A percentile compares a stretch with the other conserved stretches of the same genome.
phyloP scores from a whole-genome alignment of 1,140 invertebrate genomes.

The Himalopsyche phryganea region DNA sequence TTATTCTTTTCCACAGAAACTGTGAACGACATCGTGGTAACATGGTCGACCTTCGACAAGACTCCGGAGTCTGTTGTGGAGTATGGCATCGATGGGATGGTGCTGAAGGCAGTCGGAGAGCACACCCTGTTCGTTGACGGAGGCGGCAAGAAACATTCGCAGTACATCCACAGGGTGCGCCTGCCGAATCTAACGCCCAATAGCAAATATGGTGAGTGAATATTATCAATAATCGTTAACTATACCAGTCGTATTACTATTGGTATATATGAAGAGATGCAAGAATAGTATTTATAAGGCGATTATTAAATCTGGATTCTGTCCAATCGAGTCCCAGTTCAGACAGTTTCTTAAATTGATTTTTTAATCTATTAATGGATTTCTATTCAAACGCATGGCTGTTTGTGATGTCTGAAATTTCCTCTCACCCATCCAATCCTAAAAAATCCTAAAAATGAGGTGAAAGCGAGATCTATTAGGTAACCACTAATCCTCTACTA shows the following conservation, averaged over 20 bases:
- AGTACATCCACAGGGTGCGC: constrained; percentile 77
- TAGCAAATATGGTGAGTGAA: constrained; percentile 59
- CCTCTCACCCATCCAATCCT: too few relatives aligned
- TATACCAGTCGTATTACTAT: neutral
- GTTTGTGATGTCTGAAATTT: too few relatives aligned
- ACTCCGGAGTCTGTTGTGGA: constrained; percentile 70
- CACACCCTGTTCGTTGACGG: constrained; percentile 74
- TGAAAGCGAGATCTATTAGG: too few relatives aligned
- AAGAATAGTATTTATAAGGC: too few relatives aligned
- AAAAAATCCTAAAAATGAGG: too few relatives aligned
- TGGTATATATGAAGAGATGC: neutral
- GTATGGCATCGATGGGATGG: constrained; percentile 65
- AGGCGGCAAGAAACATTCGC: constrained; percentile 61
- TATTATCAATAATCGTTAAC: neutral
- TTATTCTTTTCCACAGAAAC: constrained; percentile 30
- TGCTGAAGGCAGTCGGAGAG: constrained; percentile 55
- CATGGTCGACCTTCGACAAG: constrained; percentile 80
- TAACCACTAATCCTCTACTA: too few relatives aligned
- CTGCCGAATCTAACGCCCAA: constrained; percentile 58
- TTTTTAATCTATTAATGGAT: too few relatives aligned
- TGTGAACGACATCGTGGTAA: constrained; percentile 74
- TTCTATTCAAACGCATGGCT: too few relatives aligned
- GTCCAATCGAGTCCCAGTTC: too few relatives aligned
- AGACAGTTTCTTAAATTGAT: too few relatives aligned
- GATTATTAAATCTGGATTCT: too few relatives aligned